These are phyloP conservation scores for Eueides isabella DNA, from an alignment of 1,140 invertebrate species.

Conservation along the genomic window DNA sequence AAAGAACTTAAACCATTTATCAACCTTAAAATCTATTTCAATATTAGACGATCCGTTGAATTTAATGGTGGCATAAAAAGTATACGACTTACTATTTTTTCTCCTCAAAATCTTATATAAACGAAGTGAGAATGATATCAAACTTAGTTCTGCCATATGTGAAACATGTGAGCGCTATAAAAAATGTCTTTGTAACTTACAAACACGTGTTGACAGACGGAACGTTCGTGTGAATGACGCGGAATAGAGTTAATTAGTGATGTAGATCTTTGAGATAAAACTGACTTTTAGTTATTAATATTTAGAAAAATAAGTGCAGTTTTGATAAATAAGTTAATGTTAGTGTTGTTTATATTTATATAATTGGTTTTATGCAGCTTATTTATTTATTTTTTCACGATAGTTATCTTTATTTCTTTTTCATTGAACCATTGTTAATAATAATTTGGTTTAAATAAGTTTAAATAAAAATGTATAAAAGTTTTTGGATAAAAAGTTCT, in stretches of 20 bases:
- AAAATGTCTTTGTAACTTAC: slow-evolving; percentile 37
- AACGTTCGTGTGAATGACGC: slow-evolving; percentile 38
- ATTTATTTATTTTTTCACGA: no score
- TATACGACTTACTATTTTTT: slow-evolving; percentile 2
- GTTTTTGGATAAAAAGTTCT: no score
- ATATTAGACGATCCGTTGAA: not conserved
- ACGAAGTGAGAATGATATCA: slow-evolving; percentile 40
- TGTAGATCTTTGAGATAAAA: not conserved
- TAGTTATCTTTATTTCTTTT: no score
- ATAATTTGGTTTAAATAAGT: no score
- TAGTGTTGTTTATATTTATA: no score
- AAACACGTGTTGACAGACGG: slow-evolving; percentile 42
- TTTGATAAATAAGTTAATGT: no score
- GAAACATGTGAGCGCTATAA: slow-evolving; percentile 41
- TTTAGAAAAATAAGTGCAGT: not conserved
- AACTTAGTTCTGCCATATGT: slow-evolving; percentile 37
- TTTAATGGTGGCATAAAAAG: not conserved
- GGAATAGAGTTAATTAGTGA: slow-evolving; percentile 30
- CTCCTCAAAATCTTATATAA: slow-evolving; percentile 15
- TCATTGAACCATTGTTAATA: no score
- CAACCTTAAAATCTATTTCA: not conserved
- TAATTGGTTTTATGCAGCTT: no score
- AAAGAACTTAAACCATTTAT: not conserved
- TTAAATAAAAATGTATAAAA: no score
- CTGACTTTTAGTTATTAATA: not conserved